Conservation (phyloP, 2,888 invertebrate genomes). For the Coronaproctus castanopsis region DNA sequence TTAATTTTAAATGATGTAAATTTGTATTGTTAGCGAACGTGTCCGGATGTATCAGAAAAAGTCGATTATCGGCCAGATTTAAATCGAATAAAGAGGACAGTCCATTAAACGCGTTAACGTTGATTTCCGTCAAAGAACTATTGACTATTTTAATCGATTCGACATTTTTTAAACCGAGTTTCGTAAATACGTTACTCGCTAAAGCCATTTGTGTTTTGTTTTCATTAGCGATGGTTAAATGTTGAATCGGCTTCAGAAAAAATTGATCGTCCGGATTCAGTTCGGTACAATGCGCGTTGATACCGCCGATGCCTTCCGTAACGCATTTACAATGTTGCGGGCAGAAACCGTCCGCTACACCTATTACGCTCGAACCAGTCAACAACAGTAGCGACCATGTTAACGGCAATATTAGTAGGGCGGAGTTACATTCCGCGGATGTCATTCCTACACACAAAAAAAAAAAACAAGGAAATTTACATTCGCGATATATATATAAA, state of each 20-base stretch:
- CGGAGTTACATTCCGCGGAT: too few species aligned
- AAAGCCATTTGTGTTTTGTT: constrained; percentile 35
- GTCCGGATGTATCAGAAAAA: constrained; percentile 43
- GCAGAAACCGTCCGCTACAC: constrained; percentile 25
- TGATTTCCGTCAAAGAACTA: constrained; percentile 43
- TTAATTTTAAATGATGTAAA: constrained; percentile 41
- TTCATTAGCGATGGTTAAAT: constrained; percentile 42
- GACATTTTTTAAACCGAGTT: constrained; percentile 40
- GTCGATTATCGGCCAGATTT: constrained; percentile 44
- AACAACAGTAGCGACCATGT: constrained; percentile 1
- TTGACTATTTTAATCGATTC: constrained; percentile 47
- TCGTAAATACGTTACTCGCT: constrained; percentile 38
- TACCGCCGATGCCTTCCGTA: constrained; percentile 35
- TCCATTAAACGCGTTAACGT: constrained; percentile 46
- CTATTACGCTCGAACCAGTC: not conserved
- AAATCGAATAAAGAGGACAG: constrained; percentile 44
- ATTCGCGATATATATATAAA: too few species aligned
- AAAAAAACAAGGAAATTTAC: not conserved
- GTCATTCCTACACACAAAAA: not conserved
- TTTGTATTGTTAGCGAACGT: constrained; percentile 46
- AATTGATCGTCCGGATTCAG: constrained; percentile 43
- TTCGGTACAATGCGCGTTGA: constrained; percentile 44
- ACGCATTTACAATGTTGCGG: constrained; percentile 42
- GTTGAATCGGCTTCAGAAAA: constrained; percentile 43
- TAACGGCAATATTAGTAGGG: too few species aligned